phyloP scores from a whole-genome alignment of 2,113 vertebrate genomes.

The Syngnathus floridae region DNA sequence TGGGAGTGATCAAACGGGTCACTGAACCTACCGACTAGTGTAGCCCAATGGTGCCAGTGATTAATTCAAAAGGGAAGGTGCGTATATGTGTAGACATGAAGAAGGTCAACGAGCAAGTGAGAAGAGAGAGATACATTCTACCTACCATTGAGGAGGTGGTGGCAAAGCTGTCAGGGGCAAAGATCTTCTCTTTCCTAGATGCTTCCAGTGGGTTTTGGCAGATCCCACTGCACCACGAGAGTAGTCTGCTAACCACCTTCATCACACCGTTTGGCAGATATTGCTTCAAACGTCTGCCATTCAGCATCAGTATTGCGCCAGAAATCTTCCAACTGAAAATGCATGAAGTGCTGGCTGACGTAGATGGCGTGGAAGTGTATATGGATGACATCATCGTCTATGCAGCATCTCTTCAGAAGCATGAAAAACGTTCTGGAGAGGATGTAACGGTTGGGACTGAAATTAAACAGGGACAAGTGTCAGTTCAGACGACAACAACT shows the following conservation, averaged over 20 bases:
- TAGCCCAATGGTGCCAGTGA: no score
- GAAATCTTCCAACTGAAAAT: constrained; percentile 1
- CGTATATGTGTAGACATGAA: not conserved
- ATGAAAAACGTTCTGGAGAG: no score
- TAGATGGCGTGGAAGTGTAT: no score
- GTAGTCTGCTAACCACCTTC: not conserved
- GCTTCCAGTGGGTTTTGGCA: not conserved
- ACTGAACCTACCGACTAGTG: no score
- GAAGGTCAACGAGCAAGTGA: not conserved
- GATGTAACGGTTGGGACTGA: no score
- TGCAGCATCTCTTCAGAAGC: no score
- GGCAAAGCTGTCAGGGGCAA: not conserved
- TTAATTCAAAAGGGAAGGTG: not conserved
- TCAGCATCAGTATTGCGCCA: not conserved
- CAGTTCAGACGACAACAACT: no score
- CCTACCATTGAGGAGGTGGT: not conserved
- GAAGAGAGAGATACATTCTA: not conserved
- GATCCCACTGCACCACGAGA: not conserved
- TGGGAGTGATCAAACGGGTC: no score
- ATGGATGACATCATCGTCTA: no score
- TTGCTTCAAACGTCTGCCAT: not conserved
- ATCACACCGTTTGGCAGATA: not conserved
- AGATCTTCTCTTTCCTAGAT: not conserved
- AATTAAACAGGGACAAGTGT: no score
- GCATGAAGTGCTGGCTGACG: no score